Base-by-base conservation (phyloP, 2,113 vertebrate species). In the Heterotilapia buettikoferi region DNA sequence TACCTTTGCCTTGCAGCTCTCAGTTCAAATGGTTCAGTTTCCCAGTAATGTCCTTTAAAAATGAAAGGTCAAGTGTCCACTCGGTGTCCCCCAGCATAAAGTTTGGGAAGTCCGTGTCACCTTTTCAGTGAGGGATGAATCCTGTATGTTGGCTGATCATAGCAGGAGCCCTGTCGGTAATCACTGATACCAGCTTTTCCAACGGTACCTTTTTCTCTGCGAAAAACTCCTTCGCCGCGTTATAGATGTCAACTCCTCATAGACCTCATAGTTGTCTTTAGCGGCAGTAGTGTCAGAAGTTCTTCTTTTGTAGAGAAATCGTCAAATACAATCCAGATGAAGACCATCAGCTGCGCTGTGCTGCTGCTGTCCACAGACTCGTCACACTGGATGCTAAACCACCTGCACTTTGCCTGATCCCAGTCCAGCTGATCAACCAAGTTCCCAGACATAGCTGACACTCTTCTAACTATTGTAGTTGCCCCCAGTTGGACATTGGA, bases 181-280 rank as follows among this genome's bases (percentile, higher is more conserved):
- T 63, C 59, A 11, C 59, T 63, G 9, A 33, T 11, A 33, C 0
- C 16, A 63, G 59, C 18, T 63, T 63, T 19, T 36, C 18, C 29
- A 63, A 19, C 9, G 2, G 5, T 11, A 36, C 53, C 53, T 21
- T 54, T 21, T 2, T 21, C 52, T 24, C n/a, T 12, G 53, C 3
- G 10, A 36, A 36, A 63, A 61, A 2, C 31, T 63, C 29, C 0
- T 2, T 19, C 0, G 33, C 13, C 1, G 2, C 7, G 3, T 59
- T 0, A 31, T 31, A 0, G 0, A 59, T 0, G 26, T 18, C 7
- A 31, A 6, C 59, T 63, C 31, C 59, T 61, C 57, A 61, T 0
- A 33, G 29, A 61, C 9, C 59, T 63, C 18, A 10, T 1, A 63
- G 59, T 63, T 63, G 31, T n/a, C 18, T 63, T 36, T 36, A 36